phyloP scores from a whole-genome alignment of 2,113 vertebrate genomes.

The Lamprotornis superbus region DNA sequence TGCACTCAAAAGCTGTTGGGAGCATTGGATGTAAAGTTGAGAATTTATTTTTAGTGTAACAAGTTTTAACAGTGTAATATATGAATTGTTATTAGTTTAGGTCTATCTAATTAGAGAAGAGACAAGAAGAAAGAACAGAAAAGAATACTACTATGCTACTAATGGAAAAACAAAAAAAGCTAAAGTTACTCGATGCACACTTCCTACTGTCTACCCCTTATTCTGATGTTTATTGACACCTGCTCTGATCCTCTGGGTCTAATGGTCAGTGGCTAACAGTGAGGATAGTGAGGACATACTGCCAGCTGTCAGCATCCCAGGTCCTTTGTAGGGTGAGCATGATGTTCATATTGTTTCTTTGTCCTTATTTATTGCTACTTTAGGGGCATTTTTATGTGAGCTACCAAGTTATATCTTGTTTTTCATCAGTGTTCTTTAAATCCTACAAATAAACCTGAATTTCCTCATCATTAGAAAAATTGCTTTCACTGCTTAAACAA shows the following conservation, averaged over 20 bases:
- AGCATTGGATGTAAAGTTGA: not conserved
- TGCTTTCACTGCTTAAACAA: not conserved
- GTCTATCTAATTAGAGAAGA: not conserved
- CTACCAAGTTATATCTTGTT: not conserved
- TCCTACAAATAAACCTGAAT: not conserved
- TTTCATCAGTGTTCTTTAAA: not conserved
- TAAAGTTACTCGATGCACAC: not conserved
- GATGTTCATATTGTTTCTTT: not conserved
- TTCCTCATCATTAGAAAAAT: not conserved
- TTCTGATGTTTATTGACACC: not conserved
- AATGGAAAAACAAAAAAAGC: not conserved
- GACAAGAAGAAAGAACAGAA: not conserved
- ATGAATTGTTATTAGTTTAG: not conserved
- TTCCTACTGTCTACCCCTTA: not conserved
- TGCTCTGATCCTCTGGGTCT: not conserved
- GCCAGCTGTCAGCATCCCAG: not conserved
- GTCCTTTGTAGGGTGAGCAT: not conserved
- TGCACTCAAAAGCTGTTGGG: not conserved
- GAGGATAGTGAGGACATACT: not conserved
- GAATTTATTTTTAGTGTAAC: not conserved
- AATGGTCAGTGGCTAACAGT: not conserved
- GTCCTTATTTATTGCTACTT: not conserved
- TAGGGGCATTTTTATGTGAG: not conserved
- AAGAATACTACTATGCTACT: not conserved
- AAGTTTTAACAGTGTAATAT: not conserved